Evolutionary conservation across 2,113 vertebrate genomes (phyloP).

Genomic region (Eulacestoma nigropectus): DNA sequence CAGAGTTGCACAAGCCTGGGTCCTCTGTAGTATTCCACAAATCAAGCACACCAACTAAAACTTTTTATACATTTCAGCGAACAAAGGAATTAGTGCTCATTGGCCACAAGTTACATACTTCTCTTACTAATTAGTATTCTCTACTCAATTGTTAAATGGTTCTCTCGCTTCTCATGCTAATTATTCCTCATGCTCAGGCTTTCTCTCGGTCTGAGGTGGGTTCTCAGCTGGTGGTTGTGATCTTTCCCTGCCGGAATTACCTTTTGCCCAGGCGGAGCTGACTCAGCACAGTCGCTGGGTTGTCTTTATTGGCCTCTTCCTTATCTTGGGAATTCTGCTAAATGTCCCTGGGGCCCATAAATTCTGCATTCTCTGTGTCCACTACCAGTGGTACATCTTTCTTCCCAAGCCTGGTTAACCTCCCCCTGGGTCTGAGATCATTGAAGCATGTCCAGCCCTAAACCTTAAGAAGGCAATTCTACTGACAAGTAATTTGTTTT

Average conservation of each 20-base stretch:
- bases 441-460: accelerated
- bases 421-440: not conserved
- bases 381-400: not conserved
- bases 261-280: not conserved
- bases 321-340: not conserved
- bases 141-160: not conserved
- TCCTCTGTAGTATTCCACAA: not conserved
- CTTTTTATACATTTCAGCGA: not conserved
- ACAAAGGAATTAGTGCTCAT: not conserved
- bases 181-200: not conserved
- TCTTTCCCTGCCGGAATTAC: not conserved
- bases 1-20: not conserved
- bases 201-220: not conserved
- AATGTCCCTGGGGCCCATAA: not conserved
- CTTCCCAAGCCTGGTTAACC: not conserved
- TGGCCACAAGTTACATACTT: not conserved
- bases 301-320: not conserved
- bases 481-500: not conserved
- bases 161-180: not conserved
- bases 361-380: not conserved
- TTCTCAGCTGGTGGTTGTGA: too few relatives aligned
- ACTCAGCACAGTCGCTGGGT: not conserved
- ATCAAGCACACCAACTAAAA: not conserved
- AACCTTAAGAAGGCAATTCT: not conserved
- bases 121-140: too few relatives aligned